Evolutionary conservation across 2,113 vertebrate species (phyloP).

Genomic region (Diphyllodes magnificus): DNA sequence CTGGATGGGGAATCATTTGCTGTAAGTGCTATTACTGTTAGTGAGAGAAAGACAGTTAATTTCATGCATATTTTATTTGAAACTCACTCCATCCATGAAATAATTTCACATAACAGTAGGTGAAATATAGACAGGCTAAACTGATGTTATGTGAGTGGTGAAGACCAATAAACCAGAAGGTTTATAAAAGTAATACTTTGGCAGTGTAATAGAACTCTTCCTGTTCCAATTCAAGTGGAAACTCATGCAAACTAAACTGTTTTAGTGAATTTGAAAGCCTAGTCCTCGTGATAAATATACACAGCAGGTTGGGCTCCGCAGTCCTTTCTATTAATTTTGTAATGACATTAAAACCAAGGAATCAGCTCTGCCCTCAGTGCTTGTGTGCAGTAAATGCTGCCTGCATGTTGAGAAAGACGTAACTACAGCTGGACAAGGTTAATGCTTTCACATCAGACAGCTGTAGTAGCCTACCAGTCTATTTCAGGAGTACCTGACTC

Average conservation of each 20-base stretch:
- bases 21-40: conserved; percentile 13
- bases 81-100: not conserved
- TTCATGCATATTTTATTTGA: conserved; percentile 7
- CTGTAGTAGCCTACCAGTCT: not conserved
- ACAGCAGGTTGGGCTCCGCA: not conserved
- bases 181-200: not conserved
- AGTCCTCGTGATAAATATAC: not conserved
- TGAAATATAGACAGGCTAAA: not conserved
- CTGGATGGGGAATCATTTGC: not conserved
- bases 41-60: conserved; percentile 2
- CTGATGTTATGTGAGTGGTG: not conserved
- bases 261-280: not conserved
- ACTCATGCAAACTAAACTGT: not conserved
- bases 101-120: not conserved
- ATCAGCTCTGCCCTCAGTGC: not conserved
- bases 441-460: not conserved
- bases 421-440: not conserved
- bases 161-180: not conserved
- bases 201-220: not conserved
- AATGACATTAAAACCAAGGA: not conserved
- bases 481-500: not conserved
- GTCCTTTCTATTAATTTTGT: not conserved
- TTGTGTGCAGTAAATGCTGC: not conserved
- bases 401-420: not conserved
- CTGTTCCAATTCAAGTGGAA: not conserved